These are phyloP conservation scores for Platanista minor DNA, from an alignment of 2,113 vertebrate genomes.

Conservation along the genomic window DNA sequence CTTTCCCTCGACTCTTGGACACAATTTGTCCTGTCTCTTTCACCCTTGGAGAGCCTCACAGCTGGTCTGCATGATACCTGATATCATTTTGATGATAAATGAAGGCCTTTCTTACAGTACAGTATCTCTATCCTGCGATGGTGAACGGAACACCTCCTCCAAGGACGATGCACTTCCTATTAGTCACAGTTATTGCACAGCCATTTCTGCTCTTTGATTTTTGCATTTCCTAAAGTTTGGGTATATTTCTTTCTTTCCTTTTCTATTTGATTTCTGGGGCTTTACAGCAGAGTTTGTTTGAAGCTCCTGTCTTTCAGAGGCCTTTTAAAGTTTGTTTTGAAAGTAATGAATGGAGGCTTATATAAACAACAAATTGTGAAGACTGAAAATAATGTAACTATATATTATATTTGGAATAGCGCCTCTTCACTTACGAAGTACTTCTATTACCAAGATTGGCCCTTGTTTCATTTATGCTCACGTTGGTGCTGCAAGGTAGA, in stretches of 20 bases:
- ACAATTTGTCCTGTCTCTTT: conserved; percentile 76
- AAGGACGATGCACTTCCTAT: conserved; percentile 65
- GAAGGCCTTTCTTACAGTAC: conserved; percentile 66
- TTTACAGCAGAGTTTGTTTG: conserved; percentile 31
- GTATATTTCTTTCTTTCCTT: conserved; percentile 40
- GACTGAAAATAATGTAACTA: not conserved
- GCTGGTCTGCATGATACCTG: conserved; percentile 75
- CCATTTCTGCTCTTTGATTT: conserved; percentile 47
- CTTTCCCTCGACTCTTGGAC: conserved; percentile 59
- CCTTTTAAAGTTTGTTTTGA: conserved; percentile 10
- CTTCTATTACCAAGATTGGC: not conserved
- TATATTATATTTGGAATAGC: not conserved
- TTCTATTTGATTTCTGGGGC: conserved; percentile 23
- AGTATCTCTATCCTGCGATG: conserved; percentile 46
- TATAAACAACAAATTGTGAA: not conserved
- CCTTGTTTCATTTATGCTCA: not conserved
- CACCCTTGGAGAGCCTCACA: conserved; percentile 74
- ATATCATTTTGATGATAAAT: conserved; percentile 79
- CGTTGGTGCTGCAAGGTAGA: not conserved
- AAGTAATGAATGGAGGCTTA: not conserved
- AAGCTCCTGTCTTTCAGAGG: conserved; percentile 51
- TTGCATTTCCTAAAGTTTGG: conserved; percentile 46
- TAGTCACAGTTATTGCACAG: conserved; percentile 31
- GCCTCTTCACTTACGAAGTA: not conserved
- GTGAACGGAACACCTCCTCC: conserved; percentile 52